Conservation (phyloP, 2,113 vertebrate genomes). For the Vulpes ferrilata region DNA sequence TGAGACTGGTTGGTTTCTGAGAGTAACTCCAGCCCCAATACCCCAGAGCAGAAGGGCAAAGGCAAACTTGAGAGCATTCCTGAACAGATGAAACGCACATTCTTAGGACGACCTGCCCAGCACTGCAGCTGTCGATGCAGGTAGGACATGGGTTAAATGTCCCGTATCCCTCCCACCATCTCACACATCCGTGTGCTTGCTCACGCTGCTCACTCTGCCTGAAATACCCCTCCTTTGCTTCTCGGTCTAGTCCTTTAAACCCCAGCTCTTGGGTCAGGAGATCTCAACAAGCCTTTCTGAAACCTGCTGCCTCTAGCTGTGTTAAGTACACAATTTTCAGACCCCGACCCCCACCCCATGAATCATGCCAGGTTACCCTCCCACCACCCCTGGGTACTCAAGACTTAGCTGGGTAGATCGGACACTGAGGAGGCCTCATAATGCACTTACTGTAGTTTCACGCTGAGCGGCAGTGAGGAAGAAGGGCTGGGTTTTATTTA, state of each 20-base stretch:
- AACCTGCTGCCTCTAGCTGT: neutral
- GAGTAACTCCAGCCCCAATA: neutral
- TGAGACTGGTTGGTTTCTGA: neutral
- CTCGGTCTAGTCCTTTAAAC: neutral
- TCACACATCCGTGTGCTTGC: rapidly evolving
- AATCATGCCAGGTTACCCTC: too few species aligned
- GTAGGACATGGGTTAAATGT: rapidly evolving
- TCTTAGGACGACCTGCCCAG: neutral
- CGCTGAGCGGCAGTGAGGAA: neutral
- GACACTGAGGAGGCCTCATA: neutral
- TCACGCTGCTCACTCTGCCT: neutral
- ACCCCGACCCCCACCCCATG: too few species aligned
- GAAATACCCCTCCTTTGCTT: neutral
- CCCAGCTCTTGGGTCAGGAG: neutral
- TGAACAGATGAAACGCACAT: neutral
- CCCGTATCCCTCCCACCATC: rapidly evolving
- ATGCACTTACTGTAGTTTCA: neutral
- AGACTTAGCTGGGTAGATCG: neutral
- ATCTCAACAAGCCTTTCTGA: neutral
- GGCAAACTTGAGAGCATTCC: neutral
- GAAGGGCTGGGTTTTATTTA: neutral
- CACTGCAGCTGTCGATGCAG: rapidly evolving
- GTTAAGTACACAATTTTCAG: neutral
- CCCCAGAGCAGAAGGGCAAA: neutral
- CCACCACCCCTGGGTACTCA: neutral